Evolutionary conservation across 2,113 vertebrate genomes (phyloP).

Genomic region (Lycaon pictus): DNA sequence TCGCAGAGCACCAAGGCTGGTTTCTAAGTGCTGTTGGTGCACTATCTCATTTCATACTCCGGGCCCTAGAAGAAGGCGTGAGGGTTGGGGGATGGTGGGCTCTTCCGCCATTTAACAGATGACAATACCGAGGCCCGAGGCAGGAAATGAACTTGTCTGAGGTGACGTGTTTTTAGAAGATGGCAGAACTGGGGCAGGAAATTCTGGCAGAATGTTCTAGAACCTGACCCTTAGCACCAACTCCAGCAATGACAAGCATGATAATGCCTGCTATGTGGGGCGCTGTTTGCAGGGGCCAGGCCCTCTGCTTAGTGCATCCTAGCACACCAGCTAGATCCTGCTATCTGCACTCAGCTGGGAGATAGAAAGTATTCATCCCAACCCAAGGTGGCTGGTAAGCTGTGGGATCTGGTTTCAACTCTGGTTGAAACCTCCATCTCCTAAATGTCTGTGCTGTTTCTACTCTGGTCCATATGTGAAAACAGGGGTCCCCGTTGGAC

Average conservation of each 20-base stretch:
- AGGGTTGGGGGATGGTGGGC: not conserved
- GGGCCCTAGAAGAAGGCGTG: rapidly evolving
- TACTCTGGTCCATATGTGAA: not conserved
- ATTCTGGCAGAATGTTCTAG: not conserved
- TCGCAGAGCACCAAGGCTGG: not conserved
- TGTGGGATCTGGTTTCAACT: too few species aligned
- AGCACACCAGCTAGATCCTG: not conserved
- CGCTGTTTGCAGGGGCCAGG: not conserved
- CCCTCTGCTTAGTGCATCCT: not conserved
- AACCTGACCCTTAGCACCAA: not conserved
- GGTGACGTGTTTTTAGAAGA: not conserved
- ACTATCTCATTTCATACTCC: not conserved
- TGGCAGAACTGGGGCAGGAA: not conserved
- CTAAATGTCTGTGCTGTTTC: not conserved
- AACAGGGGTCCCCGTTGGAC: rapidly evolving
- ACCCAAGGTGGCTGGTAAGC: not conserved
- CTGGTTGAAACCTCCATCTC: not conserved
- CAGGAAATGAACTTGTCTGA: not conserved
- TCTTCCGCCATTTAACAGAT: not conserved
- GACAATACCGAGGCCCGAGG: not conserved
- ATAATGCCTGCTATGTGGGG: too few species aligned
- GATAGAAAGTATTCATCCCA: not conserved
- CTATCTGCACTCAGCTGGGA: not conserved
- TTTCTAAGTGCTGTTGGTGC: not conserved
- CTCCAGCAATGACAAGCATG: not conserved